Evolutionary conservation across 2,888 invertebrate species (phyloP).

Genomic region (Spicauda simplicius): DNA sequence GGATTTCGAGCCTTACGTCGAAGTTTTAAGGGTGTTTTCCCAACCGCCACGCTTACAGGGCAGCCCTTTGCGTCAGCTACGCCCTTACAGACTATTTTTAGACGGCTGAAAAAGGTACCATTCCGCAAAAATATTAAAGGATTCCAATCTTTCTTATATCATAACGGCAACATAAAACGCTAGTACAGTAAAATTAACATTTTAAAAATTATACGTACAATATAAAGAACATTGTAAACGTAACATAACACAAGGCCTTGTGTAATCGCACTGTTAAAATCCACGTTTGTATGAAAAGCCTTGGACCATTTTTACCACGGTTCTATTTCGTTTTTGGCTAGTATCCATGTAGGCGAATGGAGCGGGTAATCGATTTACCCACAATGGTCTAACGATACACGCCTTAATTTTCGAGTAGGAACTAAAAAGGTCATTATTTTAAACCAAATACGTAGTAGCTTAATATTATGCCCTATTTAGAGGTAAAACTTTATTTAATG

Average conservation of each 20-base stretch:
- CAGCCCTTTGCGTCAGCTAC: conserved; percentile 4
- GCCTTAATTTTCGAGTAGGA: background rate
- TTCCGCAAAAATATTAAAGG: background rate
- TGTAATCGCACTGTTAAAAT: background rate
- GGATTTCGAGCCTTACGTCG: background rate
- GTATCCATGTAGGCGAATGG: conserved; percentile 7
- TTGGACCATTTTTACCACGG: conserved; percentile 1
- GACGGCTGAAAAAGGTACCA: conserved; percentile 48
- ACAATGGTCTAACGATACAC: background rate
- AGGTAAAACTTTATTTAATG: too few species aligned
- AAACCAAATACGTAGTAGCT: background rate
- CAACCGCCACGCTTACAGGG: background rate
- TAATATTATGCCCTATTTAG: too few species aligned
- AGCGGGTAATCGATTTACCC: background rate
- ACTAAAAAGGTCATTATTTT: background rate
- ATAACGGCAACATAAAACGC: background rate
- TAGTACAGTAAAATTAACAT: background rate
- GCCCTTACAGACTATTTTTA: conserved; percentile 49
- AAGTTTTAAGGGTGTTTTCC: conserved; percentile 11
- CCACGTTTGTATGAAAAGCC: background rate
- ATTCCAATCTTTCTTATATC: background rate
- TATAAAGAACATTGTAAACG: background rate
- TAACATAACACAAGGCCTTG: background rate
- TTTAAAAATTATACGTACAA: background rate
- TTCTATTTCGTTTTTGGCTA: conserved; percentile 3